Conservation (phyloP, 92 coral and sea anemone species). For the Zoanthus solanderi region DNA sequence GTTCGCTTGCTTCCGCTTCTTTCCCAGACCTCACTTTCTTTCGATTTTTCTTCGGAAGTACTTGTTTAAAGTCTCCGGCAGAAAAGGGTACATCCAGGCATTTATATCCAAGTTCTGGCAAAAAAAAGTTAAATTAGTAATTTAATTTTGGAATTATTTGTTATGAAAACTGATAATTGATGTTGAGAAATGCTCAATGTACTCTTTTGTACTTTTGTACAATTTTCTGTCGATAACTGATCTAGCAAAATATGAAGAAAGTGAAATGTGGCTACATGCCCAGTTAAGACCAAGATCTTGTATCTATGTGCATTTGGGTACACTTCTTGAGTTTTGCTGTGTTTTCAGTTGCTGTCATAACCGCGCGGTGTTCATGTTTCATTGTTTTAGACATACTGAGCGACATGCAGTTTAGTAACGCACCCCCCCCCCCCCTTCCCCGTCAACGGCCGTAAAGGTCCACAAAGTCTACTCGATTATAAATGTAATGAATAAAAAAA, state of each 20-base stretch:
- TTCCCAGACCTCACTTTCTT: conserved; percentile 24
- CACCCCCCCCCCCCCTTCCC: not conserved
- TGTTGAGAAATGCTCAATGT: not conserved
- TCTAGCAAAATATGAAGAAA: not conserved
- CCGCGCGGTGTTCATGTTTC: not conserved
- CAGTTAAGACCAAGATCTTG: not conserved
- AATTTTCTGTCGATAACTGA: not conserved
- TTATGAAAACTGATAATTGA: not conserved
- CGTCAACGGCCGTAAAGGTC: too few relatives aligned
- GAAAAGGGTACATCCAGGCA: conserved; percentile 25
- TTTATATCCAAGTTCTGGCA: conserved; percentile 22
- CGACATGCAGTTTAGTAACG: too few relatives aligned
- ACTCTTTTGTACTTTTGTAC: not conserved
- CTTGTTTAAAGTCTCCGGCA: conserved; percentile 36
- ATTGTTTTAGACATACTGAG: not conserved
- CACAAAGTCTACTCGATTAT: not conserved
- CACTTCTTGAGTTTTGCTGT: not conserved
- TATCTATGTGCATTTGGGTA: not conserved
- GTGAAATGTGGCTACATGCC: not conserved
- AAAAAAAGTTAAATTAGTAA: not conserved
- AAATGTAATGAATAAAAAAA: not conserved
- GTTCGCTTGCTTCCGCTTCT: not conserved
- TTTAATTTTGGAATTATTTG: not conserved
- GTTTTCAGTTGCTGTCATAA: not conserved
- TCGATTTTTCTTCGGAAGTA: conserved; percentile 25